These are phyloP conservation scores for Metridium senile DNA, from an alignment of 92 coral and sea anemone genomes.

Conservation along the genomic window DNA sequence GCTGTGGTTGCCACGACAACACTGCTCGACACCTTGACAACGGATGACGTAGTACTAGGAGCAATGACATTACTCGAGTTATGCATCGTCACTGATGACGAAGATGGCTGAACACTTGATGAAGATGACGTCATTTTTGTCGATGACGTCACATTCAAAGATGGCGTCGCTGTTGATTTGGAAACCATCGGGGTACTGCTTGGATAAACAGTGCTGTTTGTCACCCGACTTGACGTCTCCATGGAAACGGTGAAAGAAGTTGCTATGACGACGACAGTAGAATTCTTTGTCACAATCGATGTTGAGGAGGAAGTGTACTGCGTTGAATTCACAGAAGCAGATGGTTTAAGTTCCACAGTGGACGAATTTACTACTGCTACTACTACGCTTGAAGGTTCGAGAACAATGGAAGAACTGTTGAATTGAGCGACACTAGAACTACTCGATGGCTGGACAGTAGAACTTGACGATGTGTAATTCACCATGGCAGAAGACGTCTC, in stretches of 20 bases:
- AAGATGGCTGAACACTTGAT: slow-evolving; percentile 1
- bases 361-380: slow-evolving; percentile 10
- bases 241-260: slow-evolving; percentile 7
- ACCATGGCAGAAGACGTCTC: neutral
- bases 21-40: slow-evolving; percentile 17
- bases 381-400: neutral
- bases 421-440: neutral
- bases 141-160: slow-evolving; percentile 7
- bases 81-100: neutral
- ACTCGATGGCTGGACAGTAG: neutral
- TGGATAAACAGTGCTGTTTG: slow-evolving; percentile 12
- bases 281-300: neutral
- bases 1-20: neutral
- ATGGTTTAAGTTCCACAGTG: neutral
- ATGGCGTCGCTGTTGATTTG: neutral
- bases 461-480: neutral
- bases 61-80: slow-evolving; percentile 5
- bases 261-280: slow-evolving; percentile 1
- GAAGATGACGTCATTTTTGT: slow-evolving; percentile 10
- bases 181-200: neutral
- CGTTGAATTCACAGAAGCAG: slow-evolving; percentile 7
- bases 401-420: slow-evolving; percentile 4
- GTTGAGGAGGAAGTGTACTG: slow-evolving; percentile 9
- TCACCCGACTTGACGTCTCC: slow-evolving; percentile 18
- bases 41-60: slow-evolving; percentile 9